Conservation (phyloP, 2,888 invertebrate species). For the Elaeidobius kamerunicus region DNA sequence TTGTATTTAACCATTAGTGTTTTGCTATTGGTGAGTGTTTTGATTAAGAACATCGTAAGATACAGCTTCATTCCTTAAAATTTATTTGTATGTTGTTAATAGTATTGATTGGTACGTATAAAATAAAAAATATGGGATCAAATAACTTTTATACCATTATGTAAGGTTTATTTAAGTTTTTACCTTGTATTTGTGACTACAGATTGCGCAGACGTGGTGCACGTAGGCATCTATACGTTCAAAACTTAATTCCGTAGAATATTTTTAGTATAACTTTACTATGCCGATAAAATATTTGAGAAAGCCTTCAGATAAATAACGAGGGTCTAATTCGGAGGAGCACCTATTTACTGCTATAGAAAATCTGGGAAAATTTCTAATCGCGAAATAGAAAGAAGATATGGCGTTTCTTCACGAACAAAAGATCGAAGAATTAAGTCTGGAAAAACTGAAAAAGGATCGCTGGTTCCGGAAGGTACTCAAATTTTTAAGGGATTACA, state of each 20-base stretch:
- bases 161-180: no score
- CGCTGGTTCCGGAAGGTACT: conserved; percentile 6
- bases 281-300: conserved; percentile 1
- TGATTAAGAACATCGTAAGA: no score
- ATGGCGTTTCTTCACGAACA: conserved; percentile 5
- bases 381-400: background rate
- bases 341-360: background rate
- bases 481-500: background rate
- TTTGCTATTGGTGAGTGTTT: no score
- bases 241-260: background rate
- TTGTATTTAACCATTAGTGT: no score
- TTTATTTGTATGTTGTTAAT: background rate
- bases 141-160: no score
- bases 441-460: conserved; percentile 2
- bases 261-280: background rate
- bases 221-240: background rate
- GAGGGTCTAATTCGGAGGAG: conserved; percentile 1
- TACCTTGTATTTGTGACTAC: no score
- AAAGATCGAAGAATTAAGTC: conserved; percentile 1
- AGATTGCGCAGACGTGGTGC: background rate
- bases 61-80: background rate
- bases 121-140: conserved; percentile 5
- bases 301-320: conserved; percentile 1
- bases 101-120: background rate
- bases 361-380: conserved; percentile 4